Evolutionary conservation across 2,888 invertebrate genomes (phyloP).

Genomic region (Calliphora vomitoria): DNA sequence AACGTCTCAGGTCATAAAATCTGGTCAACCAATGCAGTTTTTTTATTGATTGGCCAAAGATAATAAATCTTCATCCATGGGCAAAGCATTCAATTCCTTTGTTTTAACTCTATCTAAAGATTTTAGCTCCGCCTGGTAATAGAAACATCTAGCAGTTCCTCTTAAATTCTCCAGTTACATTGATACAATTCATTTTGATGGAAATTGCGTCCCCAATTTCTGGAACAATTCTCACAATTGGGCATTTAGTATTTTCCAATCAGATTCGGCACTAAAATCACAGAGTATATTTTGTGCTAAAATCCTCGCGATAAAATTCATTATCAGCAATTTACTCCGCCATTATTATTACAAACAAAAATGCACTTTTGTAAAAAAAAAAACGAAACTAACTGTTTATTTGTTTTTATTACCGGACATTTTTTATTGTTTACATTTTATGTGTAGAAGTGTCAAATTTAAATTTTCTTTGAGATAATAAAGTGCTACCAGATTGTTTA

Average conservation of each 20-base stretch:
- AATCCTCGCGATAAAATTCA: slow-evolving; percentile 96
- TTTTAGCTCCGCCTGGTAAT: slow-evolving; percentile 80
- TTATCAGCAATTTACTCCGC: slow-evolving; percentile 92
- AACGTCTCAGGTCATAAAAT: slow-evolving; percentile 94
- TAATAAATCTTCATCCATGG: slow-evolving; percentile 85
- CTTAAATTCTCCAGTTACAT: slow-evolving; percentile 86
- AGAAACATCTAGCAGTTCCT: slow-evolving; percentile 86
- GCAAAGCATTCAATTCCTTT: slow-evolving; percentile 67
- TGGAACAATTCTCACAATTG: slow-evolving; percentile 94
- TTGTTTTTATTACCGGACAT: neutral
- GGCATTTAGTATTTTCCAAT: slow-evolving; percentile 98
- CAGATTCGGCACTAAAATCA: slow-evolving; percentile 98
- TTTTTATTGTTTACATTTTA: slow-evolving; percentile 10
- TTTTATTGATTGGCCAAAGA: slow-evolving; percentile 85
- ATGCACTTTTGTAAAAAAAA: slow-evolving; percentile 18
- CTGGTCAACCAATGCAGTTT: slow-evolving; percentile 87
- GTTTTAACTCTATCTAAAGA: slow-evolving; percentile 81
- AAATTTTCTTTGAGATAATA: too few species aligned
- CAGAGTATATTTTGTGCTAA: too few species aligned
- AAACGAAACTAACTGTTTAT: neutral
- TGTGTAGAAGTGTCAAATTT: neutral
- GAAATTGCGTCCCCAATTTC: slow-evolving; percentile 85
- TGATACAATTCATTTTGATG: slow-evolving; percentile 84
- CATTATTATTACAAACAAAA: slow-evolving; percentile 83
- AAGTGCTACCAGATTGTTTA: too few species aligned